Conservation (phyloP, 2,888 invertebrate genomes). For the Euspilapteryx auroguttella region DNA sequence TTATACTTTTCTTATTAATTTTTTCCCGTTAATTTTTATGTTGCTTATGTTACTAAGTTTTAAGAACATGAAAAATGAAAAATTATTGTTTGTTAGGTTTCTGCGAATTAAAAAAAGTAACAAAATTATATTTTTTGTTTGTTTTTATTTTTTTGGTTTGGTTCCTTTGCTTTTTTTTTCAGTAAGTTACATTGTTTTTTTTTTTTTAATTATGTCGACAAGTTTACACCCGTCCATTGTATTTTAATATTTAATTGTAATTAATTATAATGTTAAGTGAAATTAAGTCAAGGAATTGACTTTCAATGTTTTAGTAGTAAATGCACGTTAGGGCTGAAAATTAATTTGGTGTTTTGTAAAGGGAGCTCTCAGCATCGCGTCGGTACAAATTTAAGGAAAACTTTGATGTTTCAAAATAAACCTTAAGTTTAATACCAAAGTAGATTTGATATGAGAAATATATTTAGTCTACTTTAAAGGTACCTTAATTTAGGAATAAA, state of each 20-base stretch:
- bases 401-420: no score
- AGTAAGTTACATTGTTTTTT: conserved; percentile 15
- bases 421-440: no score
- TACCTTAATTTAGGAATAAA: no score
- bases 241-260: conserved; percentile 37
- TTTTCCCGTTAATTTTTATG: conserved; percentile 58
- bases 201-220: conserved; percentile 31
- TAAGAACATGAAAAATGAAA: conserved; percentile 52
- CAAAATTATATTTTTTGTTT: conserved; percentile 46
- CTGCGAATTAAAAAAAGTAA: conserved; percentile 61
- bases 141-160: conserved; percentile 33
- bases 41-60: conserved; percentile 64
- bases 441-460: no score
- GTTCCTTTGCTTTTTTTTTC: conserved; percentile 16
- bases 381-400: no score
- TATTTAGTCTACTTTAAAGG: no score
- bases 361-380: conserved; percentile 41
- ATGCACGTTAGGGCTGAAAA: no score
- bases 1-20: no score
- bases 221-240: conserved; percentile 61
- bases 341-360: conserved; percentile 45
- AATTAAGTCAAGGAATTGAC: conserved; percentile 49
- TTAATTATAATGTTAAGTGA: conserved; percentile 28
- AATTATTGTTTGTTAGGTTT: conserved; percentile 63
- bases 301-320: no score